These are phyloP conservation scores for Dicerorhinus sumatrensis DNA, from an alignment of 2,113 vertebrate species.

Conservation along the genomic window DNA sequence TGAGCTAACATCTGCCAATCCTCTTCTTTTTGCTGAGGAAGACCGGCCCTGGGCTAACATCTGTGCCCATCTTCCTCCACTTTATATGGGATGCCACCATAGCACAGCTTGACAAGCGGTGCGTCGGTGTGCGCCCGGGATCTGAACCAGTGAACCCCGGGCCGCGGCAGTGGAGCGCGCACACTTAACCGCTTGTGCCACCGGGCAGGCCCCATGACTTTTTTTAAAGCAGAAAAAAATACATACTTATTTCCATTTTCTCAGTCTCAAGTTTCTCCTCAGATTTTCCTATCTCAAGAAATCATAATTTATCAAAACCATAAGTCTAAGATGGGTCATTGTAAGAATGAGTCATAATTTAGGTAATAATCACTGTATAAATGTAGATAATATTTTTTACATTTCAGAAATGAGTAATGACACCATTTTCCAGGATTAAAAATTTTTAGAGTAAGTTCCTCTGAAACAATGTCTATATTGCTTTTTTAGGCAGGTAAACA, in stretches of 20 bases:
- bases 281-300: conserved; percentile 10
- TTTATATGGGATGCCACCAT: too few relatives aligned
- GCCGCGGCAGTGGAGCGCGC: too few relatives aligned
- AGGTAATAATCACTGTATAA: neutral
- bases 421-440: neutral
- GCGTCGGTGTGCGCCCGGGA: too few relatives aligned
- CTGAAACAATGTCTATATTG: neutral
- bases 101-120: too few relatives aligned
- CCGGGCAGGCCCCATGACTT: too few relatives aligned
- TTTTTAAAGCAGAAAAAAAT: neutral
- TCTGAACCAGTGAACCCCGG: too few relatives aligned
- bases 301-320: neutral
- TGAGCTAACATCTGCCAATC: too few relatives aligned
- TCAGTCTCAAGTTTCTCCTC: neutral
- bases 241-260: conserved; percentile 40
- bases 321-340: neutral
- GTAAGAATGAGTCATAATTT: conserved; percentile 38
- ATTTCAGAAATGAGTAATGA: conserved; percentile 42
- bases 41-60: too few relatives aligned
- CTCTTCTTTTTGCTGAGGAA: too few relatives aligned
- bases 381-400: neutral
- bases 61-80: too few relatives aligned
- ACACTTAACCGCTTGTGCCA: too few relatives aligned
- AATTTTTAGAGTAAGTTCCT: neutral
- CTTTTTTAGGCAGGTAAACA: neutral